Evolutionary conservation across 2,113 vertebrate genomes (phyloP).

Genomic region (Aegotheles bennettii): DNA sequence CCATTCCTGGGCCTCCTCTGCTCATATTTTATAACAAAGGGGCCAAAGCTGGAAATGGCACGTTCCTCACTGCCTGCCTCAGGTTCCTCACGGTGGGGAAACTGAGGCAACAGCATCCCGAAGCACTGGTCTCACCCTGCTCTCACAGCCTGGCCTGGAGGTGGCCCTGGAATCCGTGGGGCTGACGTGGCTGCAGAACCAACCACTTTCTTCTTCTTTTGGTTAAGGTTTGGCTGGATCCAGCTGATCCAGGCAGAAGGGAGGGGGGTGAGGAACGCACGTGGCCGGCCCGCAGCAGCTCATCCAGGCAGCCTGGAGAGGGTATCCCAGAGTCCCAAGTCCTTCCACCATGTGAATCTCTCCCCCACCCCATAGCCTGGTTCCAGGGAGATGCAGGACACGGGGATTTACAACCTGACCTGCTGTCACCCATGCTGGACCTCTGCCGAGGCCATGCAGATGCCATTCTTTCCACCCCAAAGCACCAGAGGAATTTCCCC

Average conservation of each 20-base stretch:
- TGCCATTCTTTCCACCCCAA: not conserved
- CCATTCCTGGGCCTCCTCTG: not conserved
- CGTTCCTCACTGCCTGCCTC: not conserved
- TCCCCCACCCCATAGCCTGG: not conserved
- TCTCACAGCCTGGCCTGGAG: not conserved
- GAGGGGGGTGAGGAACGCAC: not conserved
- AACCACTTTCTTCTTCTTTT: not conserved
- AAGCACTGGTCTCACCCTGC: not conserved
- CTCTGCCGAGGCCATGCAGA: not conserved
- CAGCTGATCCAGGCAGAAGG: not conserved
- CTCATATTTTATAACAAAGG: not conserved
- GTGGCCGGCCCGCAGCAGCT: not conserved
- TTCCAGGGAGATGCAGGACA: not conserved
- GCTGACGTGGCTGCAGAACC: not conserved
- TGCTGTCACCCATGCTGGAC: not conserved
- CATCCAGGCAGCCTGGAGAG: not conserved
- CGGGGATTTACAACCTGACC: not conserved
- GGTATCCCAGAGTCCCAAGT: no score
- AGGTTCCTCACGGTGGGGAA: not conserved
- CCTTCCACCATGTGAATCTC: no score
- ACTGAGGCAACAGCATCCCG: not conserved
- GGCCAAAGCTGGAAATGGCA: not conserved
- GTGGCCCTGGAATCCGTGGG: fast-evolving
- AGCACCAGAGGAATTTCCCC: slow-evolving; percentile 17
- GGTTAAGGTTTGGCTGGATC: not conserved